These are phyloP conservation scores for Melanargia galathea DNA, from an alignment of 2,888 invertebrate species.

Conservation along the genomic window DNA sequence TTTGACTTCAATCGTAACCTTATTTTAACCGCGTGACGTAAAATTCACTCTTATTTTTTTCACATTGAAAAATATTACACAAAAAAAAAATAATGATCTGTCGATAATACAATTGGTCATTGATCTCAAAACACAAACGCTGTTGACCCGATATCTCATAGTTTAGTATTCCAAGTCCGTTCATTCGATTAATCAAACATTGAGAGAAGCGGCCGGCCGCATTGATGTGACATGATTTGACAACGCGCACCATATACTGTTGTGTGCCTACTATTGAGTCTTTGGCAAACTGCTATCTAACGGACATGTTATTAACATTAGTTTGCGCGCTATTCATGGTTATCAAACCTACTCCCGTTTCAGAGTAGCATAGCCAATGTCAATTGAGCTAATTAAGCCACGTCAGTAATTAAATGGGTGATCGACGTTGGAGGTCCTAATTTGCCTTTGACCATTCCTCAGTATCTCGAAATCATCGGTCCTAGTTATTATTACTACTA, in stretches of 20 bases:
- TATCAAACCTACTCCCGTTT: neutral
- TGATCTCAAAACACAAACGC: neutral
- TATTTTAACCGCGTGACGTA: no score
- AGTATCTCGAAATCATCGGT: no score
- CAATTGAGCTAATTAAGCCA: no score
- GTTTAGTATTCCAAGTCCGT: constrained; percentile 19
- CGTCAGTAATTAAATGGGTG: no score
- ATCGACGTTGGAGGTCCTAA: no score
- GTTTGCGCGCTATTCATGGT: neutral
- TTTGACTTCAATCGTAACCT: no score
- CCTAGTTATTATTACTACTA: no score
- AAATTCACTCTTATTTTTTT: no score
- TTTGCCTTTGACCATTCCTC: no score
- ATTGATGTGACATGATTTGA: constrained; percentile 26
- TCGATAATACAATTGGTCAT: neutral
- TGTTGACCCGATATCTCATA: constrained; percentile 16
- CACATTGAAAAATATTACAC: no score
- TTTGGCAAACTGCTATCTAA: constrained; percentile 6
- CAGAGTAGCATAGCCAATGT: no score
- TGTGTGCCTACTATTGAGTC: constrained; percentile 6
- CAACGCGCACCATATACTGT: constrained; percentile 5
- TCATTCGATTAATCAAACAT: constrained; percentile 30
- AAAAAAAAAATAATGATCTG: neutral
- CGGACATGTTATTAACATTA: neutral
- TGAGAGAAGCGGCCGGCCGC: constrained; percentile 13